phyloP scores from a whole-genome alignment of 1,140 invertebrate species.

The Heliothis subflexa region DNA sequence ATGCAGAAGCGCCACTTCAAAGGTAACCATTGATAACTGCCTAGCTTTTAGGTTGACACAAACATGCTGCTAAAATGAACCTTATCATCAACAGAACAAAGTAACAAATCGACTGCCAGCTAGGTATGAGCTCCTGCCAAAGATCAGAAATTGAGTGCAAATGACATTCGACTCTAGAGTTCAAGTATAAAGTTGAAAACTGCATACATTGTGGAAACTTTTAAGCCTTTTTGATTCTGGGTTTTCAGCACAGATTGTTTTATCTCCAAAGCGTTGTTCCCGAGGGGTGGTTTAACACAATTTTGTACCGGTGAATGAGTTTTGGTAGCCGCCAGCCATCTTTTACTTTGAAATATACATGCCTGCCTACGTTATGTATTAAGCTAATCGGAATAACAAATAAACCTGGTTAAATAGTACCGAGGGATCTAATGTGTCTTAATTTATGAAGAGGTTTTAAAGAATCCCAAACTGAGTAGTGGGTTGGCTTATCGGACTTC shows the following conservation, averaged over 20 bases:
- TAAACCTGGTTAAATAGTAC: neutral
- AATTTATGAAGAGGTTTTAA: neutral
- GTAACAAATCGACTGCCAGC: constrained; percentile 19
- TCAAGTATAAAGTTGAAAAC: constrained; percentile 23
- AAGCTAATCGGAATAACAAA: neutral
- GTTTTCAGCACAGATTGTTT: constrained; percentile 63
- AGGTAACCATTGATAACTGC: constrained; percentile 73
- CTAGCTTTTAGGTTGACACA: constrained; percentile 24
- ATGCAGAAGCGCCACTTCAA: constrained; percentile 85
- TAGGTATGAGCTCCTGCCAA: neutral
- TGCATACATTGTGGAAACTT: neutral
- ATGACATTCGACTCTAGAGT: constrained; percentile 38
- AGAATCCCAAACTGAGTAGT: neutral
- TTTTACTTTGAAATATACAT: constrained; percentile 56
- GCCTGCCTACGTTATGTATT: neutral
- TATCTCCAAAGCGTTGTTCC: constrained; percentile 73
- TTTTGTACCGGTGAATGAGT: constrained; percentile 85
- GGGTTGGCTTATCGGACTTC: too few species aligned
- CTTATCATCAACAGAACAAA: constrained; percentile 26
- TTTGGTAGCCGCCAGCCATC: constrained; percentile 84
- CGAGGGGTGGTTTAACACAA: constrained; percentile 77
- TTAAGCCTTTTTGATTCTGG: constrained; percentile 47
- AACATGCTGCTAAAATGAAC: neutral
- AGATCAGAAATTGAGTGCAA: neutral
- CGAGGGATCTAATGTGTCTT: neutral